Evolutionary conservation across 2,888 invertebrate genomes (phyloP), one percentile per base, ranked within the genome.

Genomic region (Cordylochernes scorpioides): DNA sequence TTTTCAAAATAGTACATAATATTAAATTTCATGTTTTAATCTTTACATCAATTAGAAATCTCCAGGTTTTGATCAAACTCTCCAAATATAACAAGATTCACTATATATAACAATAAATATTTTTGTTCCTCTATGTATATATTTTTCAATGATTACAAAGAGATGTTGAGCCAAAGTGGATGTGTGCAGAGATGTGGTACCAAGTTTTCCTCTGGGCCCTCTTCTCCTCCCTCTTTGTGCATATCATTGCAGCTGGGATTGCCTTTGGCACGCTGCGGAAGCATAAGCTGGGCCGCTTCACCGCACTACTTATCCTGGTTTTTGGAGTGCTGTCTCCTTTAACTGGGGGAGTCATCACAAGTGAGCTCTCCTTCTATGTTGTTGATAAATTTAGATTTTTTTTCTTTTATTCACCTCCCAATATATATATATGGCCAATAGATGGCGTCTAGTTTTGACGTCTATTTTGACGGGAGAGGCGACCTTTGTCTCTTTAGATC

Each of bases 181-280:
- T n/a, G 19, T 16, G 74, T 62, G 59, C 68, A 59, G 82, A 84
- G 57, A 88, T 88, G 74, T 88, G 86, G 86, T 86, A 84, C 55
- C 75, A 82, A 50, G 72, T 88, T 51, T 88, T 88, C 58, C 61
- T 88, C 47, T 88, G 86, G 84, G 78, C 80, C 35, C 60, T 88
- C 48, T 77, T 82, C 53, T 86, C 86, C 9, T 88, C 86, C 28
- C 66, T 86, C 47, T 68, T 86, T 50, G 75, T 88, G 42, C 86
- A 88, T 55, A 44, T 54, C 45, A 71, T 82, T 51, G 86, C 86
- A 32, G 78, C 78, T 30, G 58, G 75, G 30, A 75, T 88, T 42
- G 77, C 86, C 27, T 82, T 88, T 51, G 71, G 73, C 38, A 80
- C 80, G 27, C 60, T 88, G 44, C 64, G 84, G 36, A 84, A 82